A percentile compares a stretch with the other conserved stretches of the same genome.
Conservation (phyloP, 2,797 vertebrate species). For the Zalophus californianus region DNA sequence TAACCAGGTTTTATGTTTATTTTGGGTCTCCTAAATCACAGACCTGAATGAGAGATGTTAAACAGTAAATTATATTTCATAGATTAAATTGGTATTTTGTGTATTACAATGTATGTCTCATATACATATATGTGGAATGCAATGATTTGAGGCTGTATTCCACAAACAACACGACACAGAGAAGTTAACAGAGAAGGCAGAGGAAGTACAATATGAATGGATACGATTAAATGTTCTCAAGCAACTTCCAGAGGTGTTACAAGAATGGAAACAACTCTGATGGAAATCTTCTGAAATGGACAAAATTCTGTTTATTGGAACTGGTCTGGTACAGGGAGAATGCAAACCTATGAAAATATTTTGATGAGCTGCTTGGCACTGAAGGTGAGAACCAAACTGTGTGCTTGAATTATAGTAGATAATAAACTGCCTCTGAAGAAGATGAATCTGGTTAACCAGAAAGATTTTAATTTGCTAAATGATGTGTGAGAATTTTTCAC, state of each 20-base stretch:
- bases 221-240: neutral
- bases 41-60: neutral
- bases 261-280: neutral
- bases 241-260: neutral
- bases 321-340: neutral
- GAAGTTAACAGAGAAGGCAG: neutral
- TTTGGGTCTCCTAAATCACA: slow-evolving; percentile 13
- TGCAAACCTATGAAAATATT: neutral
- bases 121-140: neutral
- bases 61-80: slow-evolving; percentile 10
- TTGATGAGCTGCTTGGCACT: neutral
- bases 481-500: neutral
- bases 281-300: neutral
- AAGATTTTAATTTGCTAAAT: slow-evolving; percentile 24
- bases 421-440: neutral
- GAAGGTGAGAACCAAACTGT: neutral
- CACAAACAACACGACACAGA: neutral
- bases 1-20: neutral
- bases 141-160: neutral
- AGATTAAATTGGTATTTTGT: neutral
- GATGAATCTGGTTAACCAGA: neutral
- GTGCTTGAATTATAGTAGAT: neutral
- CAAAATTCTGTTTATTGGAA: neutral
- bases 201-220: neutral
- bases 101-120: neutral